These are phyloP conservation scores for Danio albolineatus DNA, from an alignment of 2,797 vertebrate species.

Conservation along the genomic window DNA sequence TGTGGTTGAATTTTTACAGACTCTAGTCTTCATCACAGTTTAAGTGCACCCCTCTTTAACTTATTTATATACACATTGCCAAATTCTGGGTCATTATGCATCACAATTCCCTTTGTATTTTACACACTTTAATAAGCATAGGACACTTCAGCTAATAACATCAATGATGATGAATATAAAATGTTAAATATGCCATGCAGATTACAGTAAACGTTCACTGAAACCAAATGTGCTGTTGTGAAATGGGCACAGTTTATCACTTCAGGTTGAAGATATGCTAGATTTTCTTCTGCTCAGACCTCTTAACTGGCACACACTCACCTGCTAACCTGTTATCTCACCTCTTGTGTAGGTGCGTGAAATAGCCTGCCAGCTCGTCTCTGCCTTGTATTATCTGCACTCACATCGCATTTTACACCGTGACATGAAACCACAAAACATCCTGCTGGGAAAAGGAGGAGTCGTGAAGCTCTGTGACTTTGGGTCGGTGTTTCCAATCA, in stretches of 20 bases:
- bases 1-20: too few species aligned
- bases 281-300: neutral
- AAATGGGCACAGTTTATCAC: neutral
- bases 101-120: too few species aligned
- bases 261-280: neutral
- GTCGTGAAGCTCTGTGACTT: constrained; percentile 97
- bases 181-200: neutral
- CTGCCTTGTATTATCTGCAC: constrained; percentile 95
- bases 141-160: neutral
- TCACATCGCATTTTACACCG: constrained; percentile 97
- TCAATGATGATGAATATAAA: neutral
- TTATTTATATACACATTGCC: too few species aligned
- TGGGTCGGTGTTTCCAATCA: constrained; percentile 79
- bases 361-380: constrained; percentile 93
- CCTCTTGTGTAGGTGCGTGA: constrained; percentile 80
- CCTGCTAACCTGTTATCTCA: constrained; percentile 24
- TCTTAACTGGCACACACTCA: constrained; percentile 26
- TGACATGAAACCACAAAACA: constrained; percentile 99
- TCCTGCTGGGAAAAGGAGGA: constrained; percentile 91
- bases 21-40: too few species aligned
- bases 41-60: too few species aligned
- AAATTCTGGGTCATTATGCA: too few species aligned
- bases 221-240: neutral
- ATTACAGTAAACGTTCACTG: neutral
- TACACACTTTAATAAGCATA: too few species aligned